Evolutionary conservation across 1,140 invertebrate genomes (phyloP).

Genomic region (Formica selysi): DNA sequence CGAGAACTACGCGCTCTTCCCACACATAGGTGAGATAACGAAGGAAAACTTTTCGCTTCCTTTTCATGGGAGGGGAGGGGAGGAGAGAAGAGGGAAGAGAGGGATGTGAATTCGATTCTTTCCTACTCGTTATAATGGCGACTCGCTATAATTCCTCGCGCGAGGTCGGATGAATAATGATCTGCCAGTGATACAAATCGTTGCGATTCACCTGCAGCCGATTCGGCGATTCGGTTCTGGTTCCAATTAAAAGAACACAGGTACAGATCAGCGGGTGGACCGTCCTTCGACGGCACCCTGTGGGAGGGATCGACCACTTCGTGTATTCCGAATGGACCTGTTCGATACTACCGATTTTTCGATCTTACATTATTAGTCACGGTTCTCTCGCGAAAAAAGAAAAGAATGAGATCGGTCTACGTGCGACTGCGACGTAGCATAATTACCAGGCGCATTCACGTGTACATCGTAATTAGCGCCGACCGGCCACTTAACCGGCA

Average conservation of each 20-base stretch:
- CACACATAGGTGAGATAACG: conserved; percentile 44
- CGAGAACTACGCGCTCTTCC: not conserved
- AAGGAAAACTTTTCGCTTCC: conserved; percentile 63
- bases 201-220: conserved; percentile 83
- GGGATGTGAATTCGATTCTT: conserved; percentile 38
- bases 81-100: not conserved
- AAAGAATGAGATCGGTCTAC: conserved; percentile 17
- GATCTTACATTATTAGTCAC: conserved; percentile 75
- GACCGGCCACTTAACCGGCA: conserved; percentile 53
- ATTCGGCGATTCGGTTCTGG: conserved; percentile 80
- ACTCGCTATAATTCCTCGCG: conserved; percentile 61
- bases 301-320: conserved; percentile 45
- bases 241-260: conserved; percentile 85
- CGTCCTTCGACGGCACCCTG: conserved; percentile 69
- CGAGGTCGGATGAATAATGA: conserved; percentile 82
- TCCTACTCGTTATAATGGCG: conserved; percentile 50
- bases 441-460: conserved; percentile 65
- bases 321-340: conserved; percentile 61
- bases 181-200: conserved; percentile 85
- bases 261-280: conserved; percentile 80
- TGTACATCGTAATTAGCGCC: conserved; percentile 70
- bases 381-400: conserved; percentile 18
- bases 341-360: conserved; percentile 66
- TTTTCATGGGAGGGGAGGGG: not conserved
- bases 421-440: conserved; percentile 39